Base-by-base conservation (phyloP, 2,888 invertebrate genomes). In the Globia sparganii region DNA sequence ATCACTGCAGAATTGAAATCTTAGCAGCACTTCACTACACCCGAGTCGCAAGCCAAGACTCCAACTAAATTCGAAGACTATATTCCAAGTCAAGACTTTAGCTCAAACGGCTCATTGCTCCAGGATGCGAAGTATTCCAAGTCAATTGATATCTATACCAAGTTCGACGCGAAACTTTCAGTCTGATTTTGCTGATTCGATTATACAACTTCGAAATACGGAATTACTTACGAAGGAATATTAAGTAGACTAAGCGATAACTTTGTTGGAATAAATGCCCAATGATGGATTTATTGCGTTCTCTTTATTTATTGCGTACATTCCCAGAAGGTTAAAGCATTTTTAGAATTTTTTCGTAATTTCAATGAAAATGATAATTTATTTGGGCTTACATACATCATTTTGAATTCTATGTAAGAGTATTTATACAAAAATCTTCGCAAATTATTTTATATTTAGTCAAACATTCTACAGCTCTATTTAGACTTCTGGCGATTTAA, bases 101-200 rank as follows among this genome's bases (percentile, higher is more conserved):
- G 69, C 70, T 66, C 59, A 71, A 70, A 67, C 62, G 61, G 66
- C 74, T 83, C 75, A 81, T 77, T 74, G 73, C 69, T 59, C 34
- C 49, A 83, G 53, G 46, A 75, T 59, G 13, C 66, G 13, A 77
- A 83, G 70, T 72, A 64, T 74, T 86, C 69, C 75, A 72, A 85
- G 74, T 72, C 78, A 67, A 78, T 85, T 77, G 84, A 84, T 80
- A 88, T 88, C 85, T 67, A 67, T 78, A 46, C 78, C 72, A 86
- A 88, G 79, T 87, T 82, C 34, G 62, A 71, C 46, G 71, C n/a
- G 18, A 83, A 88, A 88, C 80, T 88, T 87, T 75, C 25, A 61
- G 76, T 75, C 77, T 74, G 86, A 88, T 88, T 87, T 77, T 56
- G 46, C 86, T 70, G 84, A 88, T 87, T 84, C 80, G 86, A 88